Evolutionary conservation across 2,113 vertebrate genomes (phyloP), one percentile per base, ranked within the genome.

Genomic region (Pavo muticus): DNA sequence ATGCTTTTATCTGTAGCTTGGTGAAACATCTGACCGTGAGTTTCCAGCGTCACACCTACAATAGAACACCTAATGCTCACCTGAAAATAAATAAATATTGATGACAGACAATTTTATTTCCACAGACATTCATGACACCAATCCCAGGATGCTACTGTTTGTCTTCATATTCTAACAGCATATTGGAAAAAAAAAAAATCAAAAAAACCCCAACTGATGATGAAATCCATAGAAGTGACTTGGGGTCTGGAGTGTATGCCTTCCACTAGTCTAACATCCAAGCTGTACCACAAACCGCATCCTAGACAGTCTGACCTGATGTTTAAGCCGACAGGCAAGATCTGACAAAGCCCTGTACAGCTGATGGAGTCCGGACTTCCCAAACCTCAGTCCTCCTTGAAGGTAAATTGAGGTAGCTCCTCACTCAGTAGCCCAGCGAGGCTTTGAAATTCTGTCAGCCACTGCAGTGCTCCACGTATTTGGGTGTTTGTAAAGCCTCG

Each of bases 221-320:
- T 14, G 40, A 47, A 35, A 75, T 27, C 24, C 24, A 45, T 9
- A 59, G 42, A 45, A 60, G 42, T 45, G 16, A 18, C n/a, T 75
- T 25, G 30, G 40, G 52, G 37, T 30, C 21, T 57, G 29, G 15
- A 32, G 50, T 16, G 29, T n/a, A 29, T 25, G 27, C 27, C 29
- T 73, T 32, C 21, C 50, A 7, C 18, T 56, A 30, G 21, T 48
- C 47, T 37, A 29, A 18, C 68, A 27, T 19, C 24, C 35, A 29
- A 70, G 47, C 25, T 37, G 47, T 12, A 20, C 35, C n/a, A 70
- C n/a, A 48, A 50, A 35, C 47, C 14, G 27, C 0, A 0, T 15
- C 17, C n/a, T 27, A 39, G 19, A 29, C 24, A 40, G 17, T 18
- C 59, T 88, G 20, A n/a, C 37, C 35, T 18, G 23, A 37, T 56